Evolutionary conservation across 2,797 vertebrate species (phyloP).

Genomic region (Masticophis lateralis): DNA sequence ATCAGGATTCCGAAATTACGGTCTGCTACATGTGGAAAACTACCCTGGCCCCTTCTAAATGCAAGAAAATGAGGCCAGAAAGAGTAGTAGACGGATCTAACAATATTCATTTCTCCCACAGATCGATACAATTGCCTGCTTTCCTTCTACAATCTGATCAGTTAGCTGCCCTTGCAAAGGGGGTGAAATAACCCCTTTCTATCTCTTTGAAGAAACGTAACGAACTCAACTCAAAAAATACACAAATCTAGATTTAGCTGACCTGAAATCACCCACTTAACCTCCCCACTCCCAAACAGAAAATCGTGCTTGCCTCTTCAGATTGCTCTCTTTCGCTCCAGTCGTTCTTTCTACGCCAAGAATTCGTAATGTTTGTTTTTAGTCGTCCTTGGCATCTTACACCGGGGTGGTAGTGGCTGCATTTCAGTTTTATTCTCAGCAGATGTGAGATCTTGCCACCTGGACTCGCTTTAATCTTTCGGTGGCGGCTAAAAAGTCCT

Average conservation of each 20-base stretch:
- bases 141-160: not conserved
- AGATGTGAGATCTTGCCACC: slow-evolving; percentile 83
- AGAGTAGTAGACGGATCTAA: too few species aligned
- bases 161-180: not conserved
- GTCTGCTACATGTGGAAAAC: not conserved
- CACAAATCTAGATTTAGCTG: not conserved
- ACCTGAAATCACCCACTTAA: slow-evolving; percentile 14
- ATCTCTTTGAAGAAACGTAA: not conserved
- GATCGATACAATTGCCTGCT: not conserved
- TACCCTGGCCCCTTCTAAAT: not conserved
- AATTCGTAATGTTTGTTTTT: slow-evolving; percentile 58
- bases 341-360: slow-evolving; percentile 44
- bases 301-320: not conserved
- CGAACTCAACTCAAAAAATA: slow-evolving; percentile 7
- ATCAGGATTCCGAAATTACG: not conserved
- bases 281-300: not conserved
- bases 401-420: slow-evolving; percentile 37
- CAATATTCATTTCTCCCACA: not conserved
- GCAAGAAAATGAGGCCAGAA: not conserved
- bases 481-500: not conserved
- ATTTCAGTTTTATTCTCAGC: slow-evolving; percentile 58
- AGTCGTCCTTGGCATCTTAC: slow-evolving; percentile 73
- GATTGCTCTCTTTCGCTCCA: slow-evolving; percentile 50
- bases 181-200: not conserved
- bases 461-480: slow-evolving; percentile 66